Conservation (phyloP, 2,113 vertebrate species). For the Daphoenositta chrysoptera region DNA sequence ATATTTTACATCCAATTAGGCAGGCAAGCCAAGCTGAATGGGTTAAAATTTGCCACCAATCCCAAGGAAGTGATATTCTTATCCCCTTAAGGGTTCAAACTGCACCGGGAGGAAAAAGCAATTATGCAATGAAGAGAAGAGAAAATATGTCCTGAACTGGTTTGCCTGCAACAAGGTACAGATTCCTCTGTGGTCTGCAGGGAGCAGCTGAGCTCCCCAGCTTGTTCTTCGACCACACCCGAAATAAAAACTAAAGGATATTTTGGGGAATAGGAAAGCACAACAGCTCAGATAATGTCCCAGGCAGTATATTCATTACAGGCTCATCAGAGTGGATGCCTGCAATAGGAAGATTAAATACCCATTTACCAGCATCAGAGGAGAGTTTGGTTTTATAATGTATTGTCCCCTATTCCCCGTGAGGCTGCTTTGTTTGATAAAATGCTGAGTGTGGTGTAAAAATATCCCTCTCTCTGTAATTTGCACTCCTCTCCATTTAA, state of each 20-base stretch:
- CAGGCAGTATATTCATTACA: conserved; percentile 73
- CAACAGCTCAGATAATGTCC: conserved; percentile 68
- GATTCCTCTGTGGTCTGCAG: conserved; percentile 47
- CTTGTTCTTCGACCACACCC: conserved; percentile 61
- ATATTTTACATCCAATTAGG: conserved; percentile 65
- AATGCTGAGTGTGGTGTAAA: conserved; percentile 87
- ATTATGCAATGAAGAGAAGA: conserved; percentile 71
- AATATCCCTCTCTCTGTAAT: conserved; percentile 79
- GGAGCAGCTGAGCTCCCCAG: conserved; percentile 45
- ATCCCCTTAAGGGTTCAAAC: conserved; percentile 72
- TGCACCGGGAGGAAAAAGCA: conserved; percentile 68
- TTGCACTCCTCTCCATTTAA: conserved; percentile 78
- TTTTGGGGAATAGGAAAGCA: conserved; percentile 68
- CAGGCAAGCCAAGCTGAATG: conserved; percentile 58
- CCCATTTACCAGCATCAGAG: conserved; percentile 80
- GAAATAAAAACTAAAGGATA: conserved; percentile 66
- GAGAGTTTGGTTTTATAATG: conserved; percentile 80
- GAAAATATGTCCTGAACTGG: conserved; percentile 60
- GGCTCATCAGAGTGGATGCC: conserved; percentile 74
- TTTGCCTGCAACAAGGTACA: conserved; percentile 64
- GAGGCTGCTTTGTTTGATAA: conserved; percentile 87
- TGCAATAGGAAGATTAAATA: conserved; percentile 81
- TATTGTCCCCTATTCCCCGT: conserved; percentile 78
- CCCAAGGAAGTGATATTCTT: conserved; percentile 71
- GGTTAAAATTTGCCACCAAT: conserved; percentile 73